phyloP scores from a whole-genome alignment of 2,113 vertebrate species.

The Turnix velox region DNA sequence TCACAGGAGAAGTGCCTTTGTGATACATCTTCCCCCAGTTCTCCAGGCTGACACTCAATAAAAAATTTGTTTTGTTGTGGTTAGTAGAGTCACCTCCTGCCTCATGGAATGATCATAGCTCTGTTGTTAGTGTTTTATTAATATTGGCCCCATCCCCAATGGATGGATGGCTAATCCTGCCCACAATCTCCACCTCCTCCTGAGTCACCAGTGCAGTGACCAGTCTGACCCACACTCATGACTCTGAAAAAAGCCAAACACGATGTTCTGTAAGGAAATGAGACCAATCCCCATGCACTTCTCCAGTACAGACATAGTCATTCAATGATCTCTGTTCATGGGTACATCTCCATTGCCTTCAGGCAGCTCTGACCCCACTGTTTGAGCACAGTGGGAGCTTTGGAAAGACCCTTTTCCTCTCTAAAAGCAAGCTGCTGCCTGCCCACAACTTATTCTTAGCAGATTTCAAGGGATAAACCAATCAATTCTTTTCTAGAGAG shows the following conservation, averaged over 20 bases:
- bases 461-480: neutral
- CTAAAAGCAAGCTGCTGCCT: neutral
- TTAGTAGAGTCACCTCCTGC: neutral
- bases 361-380: neutral
- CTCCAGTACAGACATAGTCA: fast-evolving
- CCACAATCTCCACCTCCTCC: neutral
- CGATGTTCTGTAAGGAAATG: neutral
- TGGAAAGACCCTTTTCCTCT: neutral
- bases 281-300: fast-evolving
- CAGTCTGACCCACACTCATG: fast-evolving
- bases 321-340: fast-evolving
- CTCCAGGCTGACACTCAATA: neutral
- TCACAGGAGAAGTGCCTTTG: neutral
- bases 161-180: fast-evolving
- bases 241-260: neutral
- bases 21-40: neutral
- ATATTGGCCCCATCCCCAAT: neutral
- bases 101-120: neutral
- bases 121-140: neutral
- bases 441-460: neutral
- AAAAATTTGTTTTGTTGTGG: neutral
- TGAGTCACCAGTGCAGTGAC: fast-evolving
- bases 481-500: neutral
- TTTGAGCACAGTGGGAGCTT: neutral
- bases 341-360: fast-evolving